A percentile compares a stretch with the other conserved stretches of the same genome.
Evolutionary conservation across 1,140 invertebrate genomes (phyloP).

Genomic region (Aplysia californica): DNA sequence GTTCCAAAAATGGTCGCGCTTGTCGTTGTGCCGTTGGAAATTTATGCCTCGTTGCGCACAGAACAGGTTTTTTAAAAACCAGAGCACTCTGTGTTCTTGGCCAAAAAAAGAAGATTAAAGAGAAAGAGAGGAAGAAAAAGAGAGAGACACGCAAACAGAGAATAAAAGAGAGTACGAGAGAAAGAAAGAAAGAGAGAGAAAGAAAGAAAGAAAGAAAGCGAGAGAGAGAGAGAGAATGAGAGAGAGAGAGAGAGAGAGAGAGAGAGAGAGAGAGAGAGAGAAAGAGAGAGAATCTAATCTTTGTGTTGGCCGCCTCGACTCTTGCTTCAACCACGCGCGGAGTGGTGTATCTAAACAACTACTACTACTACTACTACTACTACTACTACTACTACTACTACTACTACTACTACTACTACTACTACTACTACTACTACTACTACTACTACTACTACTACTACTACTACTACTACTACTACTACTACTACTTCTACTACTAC

Average conservation of each 20-base stretch:
- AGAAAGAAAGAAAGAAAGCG: not conserved
- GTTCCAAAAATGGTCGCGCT: too few relatives aligned
- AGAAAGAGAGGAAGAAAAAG: constrained; percentile 1
- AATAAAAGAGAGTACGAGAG: not conserved
- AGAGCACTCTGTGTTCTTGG: too few relatives aligned
- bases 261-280: not conserved
- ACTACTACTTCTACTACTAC: constrained; percentile 19
- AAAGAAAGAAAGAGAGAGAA: not conserved
- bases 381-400: constrained; percentile 22
- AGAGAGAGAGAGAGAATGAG: not conserved
- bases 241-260: not conserved
- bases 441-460: constrained; percentile 6
- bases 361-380: constrained; percentile 26
- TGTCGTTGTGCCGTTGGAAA: too few relatives aligned
- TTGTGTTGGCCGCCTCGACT: not conserved
- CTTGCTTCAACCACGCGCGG: not conserved
- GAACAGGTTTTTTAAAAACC: too few relatives aligned
- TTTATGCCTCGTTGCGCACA: too few relatives aligned
- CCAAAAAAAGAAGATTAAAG: not conserved
- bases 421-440: constrained; percentile 12
- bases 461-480: constrained; percentile 23
- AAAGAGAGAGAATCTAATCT: not conserved
- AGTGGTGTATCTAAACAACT: not conserved
- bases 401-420: constrained; percentile 9
- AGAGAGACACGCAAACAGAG: not conserved